A percentile compares a stretch with the other conserved stretches of the same genome.
Conservation (phyloP, 2,888 invertebrate species). For the Rosalia funebris region DNA sequence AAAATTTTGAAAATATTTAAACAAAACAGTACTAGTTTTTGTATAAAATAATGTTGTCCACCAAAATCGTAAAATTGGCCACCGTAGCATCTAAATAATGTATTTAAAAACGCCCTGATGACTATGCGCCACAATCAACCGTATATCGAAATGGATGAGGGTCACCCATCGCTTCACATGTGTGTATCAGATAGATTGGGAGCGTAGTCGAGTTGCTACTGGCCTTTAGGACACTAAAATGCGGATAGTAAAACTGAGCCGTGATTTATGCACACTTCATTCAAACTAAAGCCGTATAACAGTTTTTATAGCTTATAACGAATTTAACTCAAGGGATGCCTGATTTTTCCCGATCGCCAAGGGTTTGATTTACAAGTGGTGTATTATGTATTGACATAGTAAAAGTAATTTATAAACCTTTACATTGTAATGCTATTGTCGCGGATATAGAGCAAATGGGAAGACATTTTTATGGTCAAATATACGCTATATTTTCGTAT, state of each 20-base stretch:
- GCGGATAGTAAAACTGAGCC: constrained; percentile 51
- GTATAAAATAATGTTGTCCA: no score
- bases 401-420: constrained; percentile 31
- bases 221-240: constrained; percentile 58
- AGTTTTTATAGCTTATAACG: constrained; percentile 58
- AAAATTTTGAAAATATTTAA: no score
- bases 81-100: no score
- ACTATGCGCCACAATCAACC: constrained; percentile 35
- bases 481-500: constrained; percentile 35
- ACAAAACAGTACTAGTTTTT: no score
- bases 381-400: constrained; percentile 35
- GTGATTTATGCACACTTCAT: constrained; percentile 46
- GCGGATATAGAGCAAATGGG: constrained; percentile 29
- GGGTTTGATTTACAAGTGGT: constrained; percentile 43
- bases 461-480: constrained; percentile 26
- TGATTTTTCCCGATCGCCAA: constrained; percentile 43
- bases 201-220: constrained; percentile 33
- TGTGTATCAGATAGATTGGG: constrained; percentile 34
- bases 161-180: constrained; percentile 29
- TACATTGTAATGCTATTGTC: constrained; percentile 31
- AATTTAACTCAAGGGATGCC: constrained; percentile 55
- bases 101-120: no score
- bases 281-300: constrained; percentile 55
- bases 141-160: constrained; percentile 32
- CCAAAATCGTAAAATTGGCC: no score